A percentile compares a stretch with the other conserved stretches of the same genome.
These are phyloP conservation scores for Drosophila mettleri DNA, from an alignment of 2,888 invertebrate genomes.

Conservation along the genomic window DNA sequence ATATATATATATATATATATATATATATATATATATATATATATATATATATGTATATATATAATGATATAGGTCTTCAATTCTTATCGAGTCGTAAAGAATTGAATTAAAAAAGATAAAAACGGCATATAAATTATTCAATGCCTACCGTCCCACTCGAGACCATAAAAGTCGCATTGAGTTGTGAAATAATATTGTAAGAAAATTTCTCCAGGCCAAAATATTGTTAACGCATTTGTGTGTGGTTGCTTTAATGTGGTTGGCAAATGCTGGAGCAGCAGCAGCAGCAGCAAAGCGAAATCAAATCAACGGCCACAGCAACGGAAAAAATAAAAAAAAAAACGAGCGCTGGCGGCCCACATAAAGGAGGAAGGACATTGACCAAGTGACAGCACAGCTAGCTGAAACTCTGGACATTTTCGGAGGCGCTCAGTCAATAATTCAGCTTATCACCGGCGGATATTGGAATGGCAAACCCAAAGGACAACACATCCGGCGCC, in stretches of 20 bases:
- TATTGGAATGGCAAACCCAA: constrained; percentile 81
- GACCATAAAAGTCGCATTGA: constrained; percentile 47
- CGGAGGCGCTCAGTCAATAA: constrained; percentile 73
- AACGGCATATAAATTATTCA: constrained; percentile 25
- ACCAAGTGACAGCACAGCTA: constrained; percentile 38
- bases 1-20: no score
- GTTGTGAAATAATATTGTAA: constrained; percentile 59
- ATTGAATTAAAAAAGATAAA: constrained; percentile 35
- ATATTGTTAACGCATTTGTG: constrained; percentile 60
- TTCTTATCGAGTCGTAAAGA: neutral
- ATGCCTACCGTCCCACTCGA: constrained; percentile 4
- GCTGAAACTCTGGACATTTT: constrained; percentile 16
- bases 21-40: no score
- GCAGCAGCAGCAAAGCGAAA: constrained; percentile 43
- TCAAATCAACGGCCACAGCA: constrained; percentile 63
- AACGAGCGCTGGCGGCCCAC: constrained; percentile 37
- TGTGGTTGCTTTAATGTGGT: constrained; percentile 52
- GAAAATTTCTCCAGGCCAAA: constrained; percentile 59
- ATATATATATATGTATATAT: no score
- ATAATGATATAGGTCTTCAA: neutral
- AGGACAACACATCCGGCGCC: constrained; percentile 79
- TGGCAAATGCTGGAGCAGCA: constrained; percentile 17
- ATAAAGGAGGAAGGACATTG: constrained; percentile 51
- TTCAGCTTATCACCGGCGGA: constrained; percentile 85
- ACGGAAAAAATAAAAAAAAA: constrained; percentile 38